Evolutionary conservation across 2,888 invertebrate species (phyloP).

Genomic region (Odontothrips loti): DNA sequence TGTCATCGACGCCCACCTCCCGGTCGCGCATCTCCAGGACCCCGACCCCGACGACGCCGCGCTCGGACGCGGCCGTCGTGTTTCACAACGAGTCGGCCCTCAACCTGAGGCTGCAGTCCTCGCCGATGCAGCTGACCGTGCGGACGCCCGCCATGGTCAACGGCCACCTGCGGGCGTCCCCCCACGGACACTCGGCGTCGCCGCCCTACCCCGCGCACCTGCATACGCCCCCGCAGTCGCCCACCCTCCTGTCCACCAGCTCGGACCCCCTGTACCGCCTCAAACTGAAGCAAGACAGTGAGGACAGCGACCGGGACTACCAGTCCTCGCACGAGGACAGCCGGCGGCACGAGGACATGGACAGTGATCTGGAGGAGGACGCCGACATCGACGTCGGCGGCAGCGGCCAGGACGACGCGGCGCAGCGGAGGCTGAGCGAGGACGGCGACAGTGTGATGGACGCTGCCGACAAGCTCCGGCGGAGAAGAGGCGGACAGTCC

Average conservation of each 20-base stretch:
- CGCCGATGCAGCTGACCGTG: constrained; percentile 17
- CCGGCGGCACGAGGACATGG: constrained; percentile 20
- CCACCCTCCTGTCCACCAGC: neutral
- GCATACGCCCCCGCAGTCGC: constrained; percentile 14
- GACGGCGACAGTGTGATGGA: neutral
- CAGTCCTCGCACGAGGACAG: constrained; percentile 20
- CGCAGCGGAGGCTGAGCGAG: neutral
- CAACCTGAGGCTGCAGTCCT: constrained; percentile 18
- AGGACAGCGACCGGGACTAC: constrained; percentile 23
- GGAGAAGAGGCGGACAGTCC: neutral
- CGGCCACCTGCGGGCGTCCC: neutral
- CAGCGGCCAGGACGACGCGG: neutral
- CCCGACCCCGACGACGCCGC: no score
- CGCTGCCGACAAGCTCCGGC: constrained; percentile 16
- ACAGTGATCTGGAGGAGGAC: constrained; percentile 16
- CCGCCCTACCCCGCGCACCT: constrained; percentile 1
- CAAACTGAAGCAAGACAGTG: constrained; percentile 9
- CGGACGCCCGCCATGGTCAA: constrained; percentile 15
- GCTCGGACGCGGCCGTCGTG: constrained; percentile 7
- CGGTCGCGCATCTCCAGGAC: neutral
- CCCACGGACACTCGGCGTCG: neutral
- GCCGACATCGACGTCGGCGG: constrained; percentile 8
- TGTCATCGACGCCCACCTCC: constrained; percentile 7
- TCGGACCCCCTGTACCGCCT: neutral
- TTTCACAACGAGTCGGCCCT: constrained; percentile 22